Evolutionary conservation across 2,888 invertebrate species (phyloP).

Genomic region (Nemotelus pantherinus): DNA sequence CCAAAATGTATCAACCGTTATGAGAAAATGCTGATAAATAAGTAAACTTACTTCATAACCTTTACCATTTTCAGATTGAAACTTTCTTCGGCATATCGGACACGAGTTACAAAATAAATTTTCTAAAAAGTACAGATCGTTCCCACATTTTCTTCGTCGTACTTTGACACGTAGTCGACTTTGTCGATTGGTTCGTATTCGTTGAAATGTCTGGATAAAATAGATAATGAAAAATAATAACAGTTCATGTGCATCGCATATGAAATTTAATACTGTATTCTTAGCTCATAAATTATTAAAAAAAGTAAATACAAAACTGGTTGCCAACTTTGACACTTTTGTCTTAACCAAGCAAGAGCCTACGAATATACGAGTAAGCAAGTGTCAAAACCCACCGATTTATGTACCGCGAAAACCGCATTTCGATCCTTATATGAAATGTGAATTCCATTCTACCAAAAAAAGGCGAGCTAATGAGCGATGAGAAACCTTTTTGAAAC

Average conservation of each 20-base stretch:
- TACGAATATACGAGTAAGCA: no score
- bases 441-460: no score
- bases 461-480: no score
- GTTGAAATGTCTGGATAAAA: slow-evolving; percentile 69
- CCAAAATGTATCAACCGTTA: neutral
- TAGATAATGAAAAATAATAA: neutral
- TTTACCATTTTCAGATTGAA: slow-evolving; percentile 67
- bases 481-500: no score
- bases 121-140: slow-evolving; percentile 66
- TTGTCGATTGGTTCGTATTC: slow-evolving; percentile 76
- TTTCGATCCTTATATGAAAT: no score
- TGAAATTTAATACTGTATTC: no score
- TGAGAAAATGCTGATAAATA: neutral
- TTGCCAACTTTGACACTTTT: no score
- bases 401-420: no score
- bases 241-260: neutral
- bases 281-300: no score
- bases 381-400: no score
- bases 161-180: slow-evolving; percentile 74
- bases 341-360: no score
- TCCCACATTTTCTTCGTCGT: slow-evolving; percentile 73
- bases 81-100: slow-evolving; percentile 70
- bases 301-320: no score
- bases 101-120: slow-evolving; percentile 67
- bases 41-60: slow-evolving; percentile 68